These are phyloP conservation scores for Melipona beecheii DNA, from an alignment of 2,888 invertebrate species.

Conservation along the genomic window DNA sequence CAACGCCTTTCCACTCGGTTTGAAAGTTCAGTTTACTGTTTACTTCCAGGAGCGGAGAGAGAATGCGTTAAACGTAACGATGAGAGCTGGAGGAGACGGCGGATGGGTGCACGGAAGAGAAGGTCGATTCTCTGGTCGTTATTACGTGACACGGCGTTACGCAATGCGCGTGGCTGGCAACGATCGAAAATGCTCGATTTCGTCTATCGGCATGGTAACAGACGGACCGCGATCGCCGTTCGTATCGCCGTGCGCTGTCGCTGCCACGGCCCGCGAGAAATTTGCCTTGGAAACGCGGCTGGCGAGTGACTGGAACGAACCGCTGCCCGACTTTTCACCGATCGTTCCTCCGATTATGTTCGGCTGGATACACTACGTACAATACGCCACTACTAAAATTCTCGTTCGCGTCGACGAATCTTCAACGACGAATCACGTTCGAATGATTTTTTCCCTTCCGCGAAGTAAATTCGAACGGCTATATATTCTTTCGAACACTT, in stretches of 20 bases:
- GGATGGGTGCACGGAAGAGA: constrained; percentile 76
- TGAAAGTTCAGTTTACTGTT: no score
- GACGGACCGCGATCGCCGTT: constrained; percentile 17
- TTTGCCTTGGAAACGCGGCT: constrained; percentile 16
- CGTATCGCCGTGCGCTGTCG: not conserved
- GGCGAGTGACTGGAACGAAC: constrained; percentile 19
- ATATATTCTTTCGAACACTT: not conserved
- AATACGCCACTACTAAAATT: not conserved
- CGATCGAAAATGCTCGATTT: constrained; percentile 57
- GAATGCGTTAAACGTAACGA: constrained; percentile 25
- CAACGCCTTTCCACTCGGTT: not conserved
- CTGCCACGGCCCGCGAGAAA: constrained; percentile 12
- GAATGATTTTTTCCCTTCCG: no score
- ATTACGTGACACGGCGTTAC: constrained; percentile 80
- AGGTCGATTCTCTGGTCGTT: constrained; percentile 77
- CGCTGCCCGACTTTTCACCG: constrained; percentile 18
- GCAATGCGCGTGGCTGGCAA: constrained; percentile 68
- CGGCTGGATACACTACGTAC: not conserved
- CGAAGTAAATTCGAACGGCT: not conserved
- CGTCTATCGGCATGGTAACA: constrained; percentile 37
- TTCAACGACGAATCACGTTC: no score
- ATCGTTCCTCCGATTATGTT: constrained; percentile 30
- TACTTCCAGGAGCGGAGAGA: constrained; percentile 33
- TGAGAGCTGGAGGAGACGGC: constrained; percentile 56
- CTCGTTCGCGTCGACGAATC: no score